Evolutionary conservation across 1,140 invertebrate genomes (phyloP).

Genomic region (Drosophila arawakana): DNA sequence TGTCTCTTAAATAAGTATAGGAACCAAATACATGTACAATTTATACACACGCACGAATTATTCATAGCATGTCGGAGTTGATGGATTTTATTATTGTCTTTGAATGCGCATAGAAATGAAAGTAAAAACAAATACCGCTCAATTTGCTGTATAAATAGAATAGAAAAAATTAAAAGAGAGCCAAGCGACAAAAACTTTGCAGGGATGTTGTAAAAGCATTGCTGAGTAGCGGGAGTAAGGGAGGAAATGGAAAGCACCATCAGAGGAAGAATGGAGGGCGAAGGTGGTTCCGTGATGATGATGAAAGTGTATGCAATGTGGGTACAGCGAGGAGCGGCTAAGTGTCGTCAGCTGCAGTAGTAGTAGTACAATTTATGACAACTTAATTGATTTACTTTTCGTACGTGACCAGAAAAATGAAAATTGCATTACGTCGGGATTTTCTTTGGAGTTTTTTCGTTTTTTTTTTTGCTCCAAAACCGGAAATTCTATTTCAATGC

Average conservation of each 20-base stretch:
- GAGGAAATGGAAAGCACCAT: slow-evolving; percentile 3
- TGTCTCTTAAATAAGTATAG: too few species aligned
- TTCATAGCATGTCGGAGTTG: neutral
- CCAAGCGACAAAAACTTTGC: slow-evolving; percentile 43
- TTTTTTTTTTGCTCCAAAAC: slow-evolving; percentile 41
- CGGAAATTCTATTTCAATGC: slow-evolving; percentile 77
- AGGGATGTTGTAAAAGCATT: slow-evolving; percentile 33
- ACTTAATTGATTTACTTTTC: slow-evolving; percentile 83
- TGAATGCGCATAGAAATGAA: slow-evolving; percentile 28
- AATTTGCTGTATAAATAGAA: slow-evolving; percentile 77
- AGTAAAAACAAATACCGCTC: slow-evolving; percentile 74
- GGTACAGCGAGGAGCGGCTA: slow-evolving; percentile 25
- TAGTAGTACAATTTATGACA: slow-evolving; percentile 81
- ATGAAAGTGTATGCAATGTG: slow-evolving; percentile 37
- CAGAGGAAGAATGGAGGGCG: too few species aligned
- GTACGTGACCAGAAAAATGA: slow-evolving; percentile 83
- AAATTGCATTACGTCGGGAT: slow-evolving; percentile 82
- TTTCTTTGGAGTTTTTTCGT: slow-evolving; percentile 65
- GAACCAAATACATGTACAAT: too few species aligned
- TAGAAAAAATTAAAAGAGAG: slow-evolving; percentile 69
- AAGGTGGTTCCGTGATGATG: neutral
- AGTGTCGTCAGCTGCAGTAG: slow-evolving; percentile 69
- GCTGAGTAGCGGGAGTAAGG: slow-evolving; percentile 18
- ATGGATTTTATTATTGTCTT: slow-evolving; percentile 1
- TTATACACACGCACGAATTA: neutral